Evolutionary conservation across 2,888 invertebrate species (phyloP), one percentile per base, ranked within the genome.

Genomic region (Diarsia rubi): DNA sequence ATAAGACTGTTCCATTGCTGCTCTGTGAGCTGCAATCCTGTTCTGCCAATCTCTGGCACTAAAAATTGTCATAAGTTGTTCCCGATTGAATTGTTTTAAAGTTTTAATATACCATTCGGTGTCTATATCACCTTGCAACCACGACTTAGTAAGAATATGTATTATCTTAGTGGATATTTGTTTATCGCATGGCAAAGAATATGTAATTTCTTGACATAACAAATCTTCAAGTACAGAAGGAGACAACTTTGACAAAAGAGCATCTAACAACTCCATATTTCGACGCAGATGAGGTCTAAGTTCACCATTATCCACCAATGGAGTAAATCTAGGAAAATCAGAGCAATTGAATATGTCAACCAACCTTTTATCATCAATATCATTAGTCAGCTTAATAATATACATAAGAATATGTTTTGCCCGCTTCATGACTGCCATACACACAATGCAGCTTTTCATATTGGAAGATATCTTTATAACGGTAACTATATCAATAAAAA

Each of bases 291-390:
- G 45, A 19, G 21, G 21, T 4, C 57, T 27, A 12, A 47, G 31
- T 62, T 65, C 44, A 52, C 44, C 45, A 14, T 64, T 14, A 9
- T 64, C 52, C 31, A 27, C 52, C 16, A 82, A 24, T 19, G 78
- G 62, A 74, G 72, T 78, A 67, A n/a, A 78, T 8, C 21, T n/a
- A 37, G 81, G 81, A 44, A 81, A 63, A 54, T 82, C 82, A 59
- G 49, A 69, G 24, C 82, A 82, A 11, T 63, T 54, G 45, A 78
- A 73, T 24, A 82, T 44, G 45, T 74, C 66, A n/a, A 66, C 69
- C 31, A 78, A 44, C 59, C 21, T 74, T n/a, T 49, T 52, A 31
- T 19, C 59, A 19, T 73, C 71, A 47, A 78, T 59, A 19, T 62
- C 24, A 72, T 77, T 77, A 27, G 77, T 67, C 2, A 77, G 5